phyloP scores from a whole-genome alignment of 2,797 vertebrate genomes.

The Xenentodon cancila region DNA sequence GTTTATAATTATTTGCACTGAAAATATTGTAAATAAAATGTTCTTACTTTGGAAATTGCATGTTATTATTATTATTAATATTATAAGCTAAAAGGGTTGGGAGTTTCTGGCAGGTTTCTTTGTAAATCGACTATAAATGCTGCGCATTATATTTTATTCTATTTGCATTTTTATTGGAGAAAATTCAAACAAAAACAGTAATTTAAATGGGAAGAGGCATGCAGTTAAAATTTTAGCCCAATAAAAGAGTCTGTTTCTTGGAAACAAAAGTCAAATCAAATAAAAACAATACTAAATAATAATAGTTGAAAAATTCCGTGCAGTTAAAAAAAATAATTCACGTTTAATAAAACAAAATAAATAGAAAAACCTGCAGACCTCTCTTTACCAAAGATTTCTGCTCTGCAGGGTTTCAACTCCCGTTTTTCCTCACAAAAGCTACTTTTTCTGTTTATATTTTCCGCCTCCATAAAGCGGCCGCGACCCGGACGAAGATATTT shows the following conservation, averaged over 20 bases:
- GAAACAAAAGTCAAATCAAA: no score
- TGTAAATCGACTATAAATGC: no score
- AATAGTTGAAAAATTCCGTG: no score
- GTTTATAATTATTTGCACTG: conserved; percentile 87
- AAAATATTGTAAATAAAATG: conserved; percentile 95
- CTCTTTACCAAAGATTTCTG: no score
- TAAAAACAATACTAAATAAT: neutral
- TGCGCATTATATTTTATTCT: neutral
- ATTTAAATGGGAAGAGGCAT: neutral
- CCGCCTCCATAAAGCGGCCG: conserved; percentile 90
- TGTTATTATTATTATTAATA: conserved; percentile 32
- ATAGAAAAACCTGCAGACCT: no score
- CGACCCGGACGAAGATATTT: conserved; percentile 84
- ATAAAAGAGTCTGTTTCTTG: no score
- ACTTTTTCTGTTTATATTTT: conserved; percentile 93
- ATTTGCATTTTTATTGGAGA: neutral
- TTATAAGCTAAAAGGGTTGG: conserved; percentile 29
- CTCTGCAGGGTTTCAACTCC: no score
- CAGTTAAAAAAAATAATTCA: neutral
- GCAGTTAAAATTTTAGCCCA: no score
- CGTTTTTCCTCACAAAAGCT: conserved; percentile 25
- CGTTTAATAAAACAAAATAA: neutral
- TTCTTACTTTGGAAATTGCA: conserved; percentile 82
- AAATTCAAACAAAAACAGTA: neutral
- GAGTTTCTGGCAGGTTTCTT: no score